Evolutionary conservation across 2,888 invertebrate species (phyloP), one percentile per base, ranked within the genome.

Genomic region (Pristionchus maxplancki): DNA sequence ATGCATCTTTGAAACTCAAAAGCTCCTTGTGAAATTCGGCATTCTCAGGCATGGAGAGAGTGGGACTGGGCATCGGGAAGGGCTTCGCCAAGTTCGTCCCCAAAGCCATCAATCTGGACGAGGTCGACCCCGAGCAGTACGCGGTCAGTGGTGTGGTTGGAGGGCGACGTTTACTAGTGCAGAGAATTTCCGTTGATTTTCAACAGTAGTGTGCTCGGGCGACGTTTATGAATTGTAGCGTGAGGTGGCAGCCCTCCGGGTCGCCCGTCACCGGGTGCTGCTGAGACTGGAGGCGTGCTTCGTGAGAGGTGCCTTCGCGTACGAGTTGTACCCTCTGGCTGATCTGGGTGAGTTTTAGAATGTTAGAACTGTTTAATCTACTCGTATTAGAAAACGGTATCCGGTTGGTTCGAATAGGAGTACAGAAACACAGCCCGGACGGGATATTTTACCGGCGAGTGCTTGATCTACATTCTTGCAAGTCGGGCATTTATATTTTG

Each of bases 161-260:
- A 44, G 44, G 74, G n/a, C 74, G 74, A 78, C 74, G 44, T 2
- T 44, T 78, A 28, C 74, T 31, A 78, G 8, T 71, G 4, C 15
- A 31, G 31, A 71, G 13, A n/a, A 37, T 2, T 31, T 24, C n/a
- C n/a, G 40, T 8, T 0, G 15, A 53, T 31, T 31, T 50, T n/a
- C 78, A 15, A 74, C 40, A 6, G 74, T 8, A 24, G 40, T 78
- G 40, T 44, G 3, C 24, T 0, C 1, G 74, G n/a, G 40, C 44
- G 74, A 78, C 81, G 28, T 31, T 50, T 83, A 17, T 17, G 9
- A 15, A 5, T 89, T 91, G 13, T 88, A 91, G 92, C 89, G 88
- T 44, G 92, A 91, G 88, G 88, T 90, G 24, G 48, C 88, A 1
- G 87, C 90, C 40, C 84, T 92, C 83, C 89, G 90, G 8, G 31